Evolutionary conservation across 2,888 invertebrate genomes (phyloP), one percentile per base, ranked within the genome.

Genomic region (Plemyria rubiginata): DNA sequence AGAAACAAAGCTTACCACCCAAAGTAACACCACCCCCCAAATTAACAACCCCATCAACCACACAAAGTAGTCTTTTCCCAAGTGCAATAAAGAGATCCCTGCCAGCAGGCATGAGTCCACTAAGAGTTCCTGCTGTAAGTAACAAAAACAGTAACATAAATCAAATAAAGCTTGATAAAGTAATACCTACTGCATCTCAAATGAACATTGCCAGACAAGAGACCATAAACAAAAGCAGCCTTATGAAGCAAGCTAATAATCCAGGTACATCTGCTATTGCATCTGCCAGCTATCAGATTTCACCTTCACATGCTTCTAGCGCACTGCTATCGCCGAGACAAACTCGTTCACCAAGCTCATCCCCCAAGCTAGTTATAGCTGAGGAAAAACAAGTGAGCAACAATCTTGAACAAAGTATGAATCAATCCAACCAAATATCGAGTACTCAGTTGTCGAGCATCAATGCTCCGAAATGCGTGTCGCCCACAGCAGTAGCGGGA

Each of bases 281-380:
- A 68, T 79, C 87, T 53, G 75, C 85, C 65, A 79, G 71, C 68
- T 90, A 85, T 77, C 85, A 84, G 72, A 74, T 82, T 62, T 50
- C 57, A 9, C 60, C 76, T 51, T 68, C 85, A 28, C 87, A 84
- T 70, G 79, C 74, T 62, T 77, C 88, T 29, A 82, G 68, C 66
- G 70, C 85, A 48, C 90, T 87, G 57, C 86, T 88, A 50, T 90
- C 90, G 55, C 90, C 92, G 58, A 85, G 91, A 67, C 92, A 90
- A 75, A 91, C 89, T 43, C 85, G 93, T n/a, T 93, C 93, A 16
- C 93, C 93, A 28, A 93, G 93, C 72, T 92, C 92, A 41, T 93
- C 93, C 40, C 93, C 93, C 40, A 93, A 93, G 71, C 78, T 93
- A 66, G 90, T 93, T 0, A 93, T 93, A 72, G 93, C 93, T 59